These are phyloP conservation scores for Oreocharis arfaki DNA, from an alignment of 2,113 vertebrate genomes.

Conservation along the genomic window DNA sequence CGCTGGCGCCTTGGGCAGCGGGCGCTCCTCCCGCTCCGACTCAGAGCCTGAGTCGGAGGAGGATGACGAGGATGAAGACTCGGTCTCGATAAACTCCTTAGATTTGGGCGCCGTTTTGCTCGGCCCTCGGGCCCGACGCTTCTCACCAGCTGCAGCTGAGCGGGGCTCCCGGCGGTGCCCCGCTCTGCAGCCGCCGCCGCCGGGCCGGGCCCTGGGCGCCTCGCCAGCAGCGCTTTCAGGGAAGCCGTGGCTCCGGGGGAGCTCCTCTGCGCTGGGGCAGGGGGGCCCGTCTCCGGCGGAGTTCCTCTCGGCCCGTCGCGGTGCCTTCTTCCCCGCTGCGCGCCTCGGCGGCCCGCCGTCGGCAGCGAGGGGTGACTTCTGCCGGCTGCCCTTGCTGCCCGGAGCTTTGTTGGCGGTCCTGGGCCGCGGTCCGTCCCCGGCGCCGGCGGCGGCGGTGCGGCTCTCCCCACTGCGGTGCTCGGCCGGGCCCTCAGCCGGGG, in stretches of 20 bases:
- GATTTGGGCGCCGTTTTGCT: constrained; percentile 69
- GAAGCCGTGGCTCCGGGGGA: constrained; percentile 33
- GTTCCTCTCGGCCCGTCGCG: constrained; percentile 61
- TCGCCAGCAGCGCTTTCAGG: constrained; percentile 13
- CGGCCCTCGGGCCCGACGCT: constrained; percentile 64
- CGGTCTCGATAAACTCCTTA: constrained; percentile 75
- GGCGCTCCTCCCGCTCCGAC: constrained; percentile 69
- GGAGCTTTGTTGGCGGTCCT: constrained; percentile 75
- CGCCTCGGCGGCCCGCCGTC: constrained; percentile 57
- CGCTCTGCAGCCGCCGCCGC: constrained; percentile 38
- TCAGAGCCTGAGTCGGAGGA: constrained; percentile 84
- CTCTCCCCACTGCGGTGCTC: constrained; percentile 71
- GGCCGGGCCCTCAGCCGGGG: constrained; percentile 64
- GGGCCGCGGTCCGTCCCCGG: constrained; percentile 73
- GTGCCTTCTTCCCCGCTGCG: constrained; percentile 66
- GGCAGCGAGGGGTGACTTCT: constrained; percentile 74
- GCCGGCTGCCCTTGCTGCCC: constrained; percentile 70
- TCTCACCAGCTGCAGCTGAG: constrained; percentile 45
- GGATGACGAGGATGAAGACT: constrained; percentile 75
- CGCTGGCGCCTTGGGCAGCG: constrained; percentile 69
- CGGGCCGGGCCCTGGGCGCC: constrained; percentile 64
- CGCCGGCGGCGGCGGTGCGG: constrained; percentile 23
- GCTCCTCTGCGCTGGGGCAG: constrained; percentile 61
- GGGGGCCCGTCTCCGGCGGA: constrained; percentile 36
- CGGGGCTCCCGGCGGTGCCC: constrained; percentile 61